These are phyloP conservation scores for Phalacrocorax carbo DNA, from an alignment of 2,113 vertebrate genomes.

Conservation along the genomic window DNA sequence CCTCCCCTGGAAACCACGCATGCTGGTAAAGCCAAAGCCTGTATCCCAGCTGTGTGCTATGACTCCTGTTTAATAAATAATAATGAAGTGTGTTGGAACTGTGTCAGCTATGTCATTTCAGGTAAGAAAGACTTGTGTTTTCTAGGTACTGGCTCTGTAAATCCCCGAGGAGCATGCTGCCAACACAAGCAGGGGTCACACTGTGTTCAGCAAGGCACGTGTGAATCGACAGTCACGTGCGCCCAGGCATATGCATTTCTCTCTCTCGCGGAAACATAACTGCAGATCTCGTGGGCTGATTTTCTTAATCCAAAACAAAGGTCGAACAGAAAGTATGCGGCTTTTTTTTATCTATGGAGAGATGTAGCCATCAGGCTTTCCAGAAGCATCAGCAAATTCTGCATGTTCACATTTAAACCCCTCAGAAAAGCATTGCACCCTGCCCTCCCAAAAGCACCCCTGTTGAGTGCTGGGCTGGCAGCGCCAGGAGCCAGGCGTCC, in stretches of 20 bases:
- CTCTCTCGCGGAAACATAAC: background rate
- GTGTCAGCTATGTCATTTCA: slow-evolving; percentile 7
- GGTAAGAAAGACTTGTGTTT: background rate
- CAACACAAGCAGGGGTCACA: background rate
- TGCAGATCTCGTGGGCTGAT: background rate
- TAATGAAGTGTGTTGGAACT: background rate
- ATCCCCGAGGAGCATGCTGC: background rate
- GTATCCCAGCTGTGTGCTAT: background rate
- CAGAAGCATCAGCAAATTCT: background rate
- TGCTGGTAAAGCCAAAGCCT: background rate
- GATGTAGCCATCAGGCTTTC: background rate
- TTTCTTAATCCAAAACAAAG: slow-evolving; percentile 28
- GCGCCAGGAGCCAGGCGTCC: background rate
- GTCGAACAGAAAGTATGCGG: background rate
- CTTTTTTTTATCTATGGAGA: background rate
- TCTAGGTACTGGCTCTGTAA: background rate
- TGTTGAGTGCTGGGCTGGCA: background rate
- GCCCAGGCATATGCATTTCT: background rate
- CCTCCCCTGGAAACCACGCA: background rate
- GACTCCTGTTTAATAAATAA: background rate
- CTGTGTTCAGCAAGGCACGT: background rate
- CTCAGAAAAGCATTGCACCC: background rate
- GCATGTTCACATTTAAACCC: background rate
- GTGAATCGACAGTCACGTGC: accelerated
- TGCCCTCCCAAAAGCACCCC: background rate